Base-by-base conservation (phyloP, 2,888 invertebrate species). In the Lithophane semibrunnea region DNA sequence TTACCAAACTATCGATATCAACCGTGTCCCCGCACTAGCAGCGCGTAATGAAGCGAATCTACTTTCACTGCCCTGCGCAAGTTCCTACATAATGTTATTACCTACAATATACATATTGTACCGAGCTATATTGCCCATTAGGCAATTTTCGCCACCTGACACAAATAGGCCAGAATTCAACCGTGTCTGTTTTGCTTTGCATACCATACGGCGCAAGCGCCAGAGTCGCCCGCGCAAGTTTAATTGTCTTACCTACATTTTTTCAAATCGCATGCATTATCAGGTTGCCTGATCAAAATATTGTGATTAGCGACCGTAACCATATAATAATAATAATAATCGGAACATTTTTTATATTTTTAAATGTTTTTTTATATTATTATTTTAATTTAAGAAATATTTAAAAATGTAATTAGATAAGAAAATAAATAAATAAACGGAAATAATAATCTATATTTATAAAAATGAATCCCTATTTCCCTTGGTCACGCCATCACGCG, bases 41-140 rank as follows among this genome's bases (percentile, higher is more conserved):
- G 37, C 12, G 64, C 58, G 82, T 84, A 89, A 80, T 90, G 89
- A 89, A 83, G 88, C 91, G 79, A 79, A 75, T 87, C 89, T 80
- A 90, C 91, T 91, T 91, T 91, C 91, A 91, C 90, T 73, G 84
- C 72, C 82, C 82, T 80, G 82, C 52, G 82, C 77, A 54, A 16
- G 82, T 86, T 83, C 88, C 86, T 88, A 84, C 85, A 84, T 84
- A 73, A 84, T 79, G 77, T 73, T 79, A 82, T 82, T 88, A 82
- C 81, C 70, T 76, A 84, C 73, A 61, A 75, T 73, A 74, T 88
- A 69, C 85, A 44, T 66, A 60, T 73, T 66, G 73, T 72, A 18
- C 60, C 56, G n/a, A 68, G 54, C 60, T 64, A 84, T 37, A 47
- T 67, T 44, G 65, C 49, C 56, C 44, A 58, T 67, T 83, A n/a